Evolutionary conservation across 2,113 vertebrate species (phyloP).

Genomic region (Psittacula cyanocephala): DNA sequence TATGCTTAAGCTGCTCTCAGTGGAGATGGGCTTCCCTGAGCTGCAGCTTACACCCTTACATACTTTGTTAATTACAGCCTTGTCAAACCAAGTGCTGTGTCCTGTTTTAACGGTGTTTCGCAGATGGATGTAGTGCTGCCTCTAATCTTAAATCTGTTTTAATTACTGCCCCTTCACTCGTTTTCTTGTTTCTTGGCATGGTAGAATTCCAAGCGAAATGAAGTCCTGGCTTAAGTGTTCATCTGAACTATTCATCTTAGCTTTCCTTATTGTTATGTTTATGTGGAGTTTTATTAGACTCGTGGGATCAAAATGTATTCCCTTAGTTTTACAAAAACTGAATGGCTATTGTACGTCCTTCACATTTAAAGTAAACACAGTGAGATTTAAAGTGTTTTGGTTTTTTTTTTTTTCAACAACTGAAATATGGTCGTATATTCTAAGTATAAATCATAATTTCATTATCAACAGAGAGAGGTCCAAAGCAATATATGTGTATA

Average conservation of each 20-base stretch:
- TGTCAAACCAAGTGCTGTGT: background rate
- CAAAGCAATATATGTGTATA: background rate
- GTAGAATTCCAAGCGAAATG: background rate
- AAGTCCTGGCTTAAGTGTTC: slow-evolving; percentile 30
- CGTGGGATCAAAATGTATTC: slow-evolving; percentile 48
- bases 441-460: slow-evolving; percentile 46
- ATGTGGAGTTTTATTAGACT: slow-evolving; percentile 54
- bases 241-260: slow-evolving; percentile 13
- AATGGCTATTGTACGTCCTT: slow-evolving; percentile 36
- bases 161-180: slow-evolving; percentile 14
- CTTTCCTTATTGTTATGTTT: slow-evolving; percentile 55
- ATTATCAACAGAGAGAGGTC: slow-evolving; percentile 55
- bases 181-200: slow-evolving; percentile 18
- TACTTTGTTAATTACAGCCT: background rate
- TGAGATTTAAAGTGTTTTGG: background rate
- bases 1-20: background rate
- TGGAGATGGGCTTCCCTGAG: background rate
- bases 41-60: background rate
- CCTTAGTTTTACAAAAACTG: slow-evolving; percentile 30
- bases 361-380: slow-evolving; percentile 53
- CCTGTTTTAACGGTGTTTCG: background rate
- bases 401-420: background rate
- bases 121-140: rapidly evolving
- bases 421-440: background rate
- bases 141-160: slow-evolving; percentile 5